Conservation (phyloP, 2,113 vertebrate genomes). For the Chaenogobius annularis region DNA sequence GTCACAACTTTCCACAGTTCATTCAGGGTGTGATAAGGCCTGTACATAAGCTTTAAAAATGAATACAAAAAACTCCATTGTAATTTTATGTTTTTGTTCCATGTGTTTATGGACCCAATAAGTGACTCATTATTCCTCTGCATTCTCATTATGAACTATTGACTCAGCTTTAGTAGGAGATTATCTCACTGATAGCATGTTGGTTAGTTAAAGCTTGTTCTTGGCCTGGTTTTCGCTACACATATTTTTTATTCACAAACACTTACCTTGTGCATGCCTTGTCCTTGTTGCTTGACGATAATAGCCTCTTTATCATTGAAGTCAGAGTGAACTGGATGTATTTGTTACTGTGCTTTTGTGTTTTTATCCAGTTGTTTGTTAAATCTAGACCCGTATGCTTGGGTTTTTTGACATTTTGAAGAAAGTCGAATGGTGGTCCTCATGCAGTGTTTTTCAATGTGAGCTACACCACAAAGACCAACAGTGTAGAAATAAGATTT, state of each 20-base stretch:
- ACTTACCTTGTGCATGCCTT: slow-evolving; percentile 7
- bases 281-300: slow-evolving; percentile 23
- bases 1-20: background rate
- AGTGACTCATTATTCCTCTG: slow-evolving; percentile 36
- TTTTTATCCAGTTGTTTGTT: background rate
- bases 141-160: slow-evolving; percentile 27
- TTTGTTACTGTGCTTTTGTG: too few relatives aligned
- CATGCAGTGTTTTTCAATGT: too few relatives aligned
- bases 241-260: background rate
- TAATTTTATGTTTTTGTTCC: slow-evolving; percentile 7
- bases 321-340: background rate
- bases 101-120: slow-evolving; percentile 39
- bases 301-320: slow-evolving; percentile 4
- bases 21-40: background rate
- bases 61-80: background rate
- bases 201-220: background rate
- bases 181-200: background rate
- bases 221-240: background rate
- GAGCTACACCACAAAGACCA: too few relatives aligned
- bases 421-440: too few relatives aligned
- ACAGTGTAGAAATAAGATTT: too few relatives aligned
- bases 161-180: slow-evolving; percentile 17
- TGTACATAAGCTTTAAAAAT: background rate
- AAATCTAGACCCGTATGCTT: background rate
- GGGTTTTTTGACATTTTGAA: background rate